phyloP scores from a whole-genome alignment of 2,797 vertebrate genomes.

The Cetoscarus ocellatus region DNA sequence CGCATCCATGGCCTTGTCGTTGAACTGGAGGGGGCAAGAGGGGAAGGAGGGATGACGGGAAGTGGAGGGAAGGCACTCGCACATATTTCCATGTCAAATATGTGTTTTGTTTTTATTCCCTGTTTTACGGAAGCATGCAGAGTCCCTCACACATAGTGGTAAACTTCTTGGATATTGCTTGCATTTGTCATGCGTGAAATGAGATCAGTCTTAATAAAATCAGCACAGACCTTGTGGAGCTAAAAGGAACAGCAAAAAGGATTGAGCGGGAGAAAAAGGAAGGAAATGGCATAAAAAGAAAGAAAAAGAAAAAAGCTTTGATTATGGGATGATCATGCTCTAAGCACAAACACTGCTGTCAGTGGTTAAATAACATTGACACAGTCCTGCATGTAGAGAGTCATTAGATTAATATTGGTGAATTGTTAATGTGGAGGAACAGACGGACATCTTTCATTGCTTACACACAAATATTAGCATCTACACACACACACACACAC shows the following conservation, averaged over 20 bases:
- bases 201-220: conserved; percentile 61
- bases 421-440: conserved; percentile 59
- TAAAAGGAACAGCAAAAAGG: conserved; percentile 67
- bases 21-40: conserved; percentile 87
- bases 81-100: conserved; percentile 82
- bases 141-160: conserved; percentile 25
- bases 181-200: conserved; percentile 39
- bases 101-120: conserved; percentile 50
- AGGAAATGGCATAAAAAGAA: conserved; percentile 62
- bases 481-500: conserved; percentile 31
- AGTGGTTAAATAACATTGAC: conserved; percentile 33
- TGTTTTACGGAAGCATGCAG: conserved; percentile 54
- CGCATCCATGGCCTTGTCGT: conserved; percentile 88
- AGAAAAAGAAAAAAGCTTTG: conserved; percentile 37
- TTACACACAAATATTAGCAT: conserved; percentile 16
- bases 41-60: conserved; percentile 72
- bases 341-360: conserved; percentile 27
- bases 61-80: conserved; percentile 71
- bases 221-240: conserved; percentile 77
- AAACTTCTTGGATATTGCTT: conserved; percentile 4
- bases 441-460: conserved; percentile 58
- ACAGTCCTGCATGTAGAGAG: conserved; percentile 29
- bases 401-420: conserved; percentile 45
- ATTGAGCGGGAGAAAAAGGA: conserved; percentile 58
- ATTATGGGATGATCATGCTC: conserved; percentile 35